Evolutionary conservation across 2,797 vertebrate genomes (phyloP).

Genomic region (Mus minutoides): DNA sequence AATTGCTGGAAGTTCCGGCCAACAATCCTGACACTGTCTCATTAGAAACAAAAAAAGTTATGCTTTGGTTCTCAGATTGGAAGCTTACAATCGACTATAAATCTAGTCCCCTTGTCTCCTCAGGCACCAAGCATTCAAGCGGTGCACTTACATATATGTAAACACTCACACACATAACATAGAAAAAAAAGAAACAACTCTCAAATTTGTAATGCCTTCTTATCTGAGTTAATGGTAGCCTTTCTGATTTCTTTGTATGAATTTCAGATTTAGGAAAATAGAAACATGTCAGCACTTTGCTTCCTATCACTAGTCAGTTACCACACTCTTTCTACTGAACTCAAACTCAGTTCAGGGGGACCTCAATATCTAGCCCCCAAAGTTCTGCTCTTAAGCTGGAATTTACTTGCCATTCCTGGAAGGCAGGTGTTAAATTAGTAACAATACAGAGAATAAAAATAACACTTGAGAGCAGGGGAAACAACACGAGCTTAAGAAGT

Average conservation of each 20-base stretch:
- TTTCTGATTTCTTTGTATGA: neutral
- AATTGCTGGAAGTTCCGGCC: neutral
- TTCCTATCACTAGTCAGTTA: slow-evolving; percentile 42
- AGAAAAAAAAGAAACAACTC: neutral
- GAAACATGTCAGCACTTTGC: neutral
- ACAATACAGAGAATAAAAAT: neutral
- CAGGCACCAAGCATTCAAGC: neutral
- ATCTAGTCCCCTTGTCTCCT: neutral
- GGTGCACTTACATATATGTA: neutral
- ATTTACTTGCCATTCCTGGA: neutral
- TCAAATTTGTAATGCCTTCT: neutral
- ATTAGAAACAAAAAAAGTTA: neutral
- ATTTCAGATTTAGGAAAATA: neutral
- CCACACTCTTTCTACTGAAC: slow-evolving; percentile 5
- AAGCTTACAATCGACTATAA: neutral
- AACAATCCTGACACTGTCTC: neutral
- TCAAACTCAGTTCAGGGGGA: slow-evolving; percentile 20
- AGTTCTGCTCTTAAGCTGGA: neutral
- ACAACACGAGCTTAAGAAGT: neutral
- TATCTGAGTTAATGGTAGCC: neutral
- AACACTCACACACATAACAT: neutral
- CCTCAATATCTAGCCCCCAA: neutral
- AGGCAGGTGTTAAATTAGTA: neutral
- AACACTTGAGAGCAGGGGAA: neutral
- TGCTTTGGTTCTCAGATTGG: neutral